phyloP scores from a whole-genome alignment of 2,113 vertebrate species.

The Centrocercus urophasianus region DNA sequence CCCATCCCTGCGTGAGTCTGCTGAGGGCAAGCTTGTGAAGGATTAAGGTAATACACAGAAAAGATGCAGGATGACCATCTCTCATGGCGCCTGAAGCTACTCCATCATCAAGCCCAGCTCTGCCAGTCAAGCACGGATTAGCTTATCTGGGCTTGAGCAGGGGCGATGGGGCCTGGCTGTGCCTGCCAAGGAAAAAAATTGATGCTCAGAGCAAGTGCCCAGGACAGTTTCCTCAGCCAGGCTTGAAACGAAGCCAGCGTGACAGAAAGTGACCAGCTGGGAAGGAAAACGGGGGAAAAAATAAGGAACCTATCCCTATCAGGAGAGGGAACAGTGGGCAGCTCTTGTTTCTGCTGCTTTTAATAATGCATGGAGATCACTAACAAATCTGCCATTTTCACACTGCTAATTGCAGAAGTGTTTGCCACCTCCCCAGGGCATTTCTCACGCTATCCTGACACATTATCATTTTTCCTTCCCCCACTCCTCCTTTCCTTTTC shows the following conservation, averaged over 20 bases:
- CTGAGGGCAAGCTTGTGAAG: not conserved
- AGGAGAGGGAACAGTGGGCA: not conserved
- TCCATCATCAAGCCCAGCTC: not conserved
- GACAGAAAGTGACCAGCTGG: slow-evolving; percentile 35
- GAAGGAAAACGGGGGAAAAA: slow-evolving; percentile 15
- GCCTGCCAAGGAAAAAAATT: not conserved
- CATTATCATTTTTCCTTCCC: slow-evolving; percentile 6
- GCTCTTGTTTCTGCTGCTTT: slow-evolving; percentile 41
- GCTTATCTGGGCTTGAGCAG: slow-evolving; percentile 1
- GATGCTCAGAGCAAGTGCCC: not conserved
- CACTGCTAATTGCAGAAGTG: slow-evolving; percentile 58
- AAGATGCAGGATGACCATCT: not conserved
- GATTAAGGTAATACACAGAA: not conserved
- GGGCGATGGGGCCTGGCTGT: not conserved
- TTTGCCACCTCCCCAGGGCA: slow-evolving; percentile 55
- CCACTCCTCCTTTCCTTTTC: not conserved
- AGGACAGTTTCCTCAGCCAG: slow-evolving; percentile 29
- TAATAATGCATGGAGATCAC: not conserved
- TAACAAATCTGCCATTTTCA: slow-evolving; percentile 61
- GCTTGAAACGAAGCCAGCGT: slow-evolving; percentile 10
- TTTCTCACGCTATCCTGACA: slow-evolving; percentile 54
- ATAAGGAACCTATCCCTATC: not conserved
- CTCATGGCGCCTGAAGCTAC: not conserved
- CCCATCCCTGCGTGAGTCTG: not conserved
- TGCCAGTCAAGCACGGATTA: not conserved